Evolutionary conservation across 2,113 vertebrate species (phyloP).

Genomic region (Eretmochelys imbricata): DNA sequence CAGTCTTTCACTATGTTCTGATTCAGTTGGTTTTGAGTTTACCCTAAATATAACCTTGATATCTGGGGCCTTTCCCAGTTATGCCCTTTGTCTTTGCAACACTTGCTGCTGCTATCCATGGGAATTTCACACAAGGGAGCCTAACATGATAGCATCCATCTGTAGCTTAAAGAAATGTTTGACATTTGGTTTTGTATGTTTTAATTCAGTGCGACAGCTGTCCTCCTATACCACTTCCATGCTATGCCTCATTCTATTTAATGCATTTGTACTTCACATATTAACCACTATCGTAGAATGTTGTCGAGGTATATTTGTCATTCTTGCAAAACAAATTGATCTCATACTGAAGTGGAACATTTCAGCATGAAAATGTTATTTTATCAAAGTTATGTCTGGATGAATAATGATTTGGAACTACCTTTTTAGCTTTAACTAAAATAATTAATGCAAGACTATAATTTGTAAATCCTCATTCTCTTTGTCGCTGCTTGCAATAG

Average conservation of each 20-base stretch:
- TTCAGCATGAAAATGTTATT: neutral
- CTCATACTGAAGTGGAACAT: neutral
- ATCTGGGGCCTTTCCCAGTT: conserved; percentile 22
- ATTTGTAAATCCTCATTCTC: neutral
- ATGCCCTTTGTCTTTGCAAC: conserved; percentile 7
- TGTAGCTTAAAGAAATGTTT: conserved; percentile 37
- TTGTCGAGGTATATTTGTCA: neutral
- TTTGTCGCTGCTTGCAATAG: neutral
- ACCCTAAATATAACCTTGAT: neutral
- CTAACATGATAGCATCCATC: conserved; percentile 40
- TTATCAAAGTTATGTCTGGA: neutral
- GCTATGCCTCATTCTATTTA: neutral
- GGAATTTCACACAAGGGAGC: neutral
- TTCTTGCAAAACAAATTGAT: neutral
- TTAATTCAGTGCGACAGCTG: neutral
- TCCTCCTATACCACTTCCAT: conserved; percentile 11
- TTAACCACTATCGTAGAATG: neutral
- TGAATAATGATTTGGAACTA: neutral
- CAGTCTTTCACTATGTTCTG: neutral
- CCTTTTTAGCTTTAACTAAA: neutral
- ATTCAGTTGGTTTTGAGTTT: fast-evolving
- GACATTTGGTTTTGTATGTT: conserved; percentile 28
- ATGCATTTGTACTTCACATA: neutral
- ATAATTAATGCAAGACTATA: neutral
- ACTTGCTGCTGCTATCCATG: neutral